These are phyloP conservation scores for Nudaria mundana DNA, from an alignment of 2,888 invertebrate genomes.

Conservation along the genomic window DNA sequence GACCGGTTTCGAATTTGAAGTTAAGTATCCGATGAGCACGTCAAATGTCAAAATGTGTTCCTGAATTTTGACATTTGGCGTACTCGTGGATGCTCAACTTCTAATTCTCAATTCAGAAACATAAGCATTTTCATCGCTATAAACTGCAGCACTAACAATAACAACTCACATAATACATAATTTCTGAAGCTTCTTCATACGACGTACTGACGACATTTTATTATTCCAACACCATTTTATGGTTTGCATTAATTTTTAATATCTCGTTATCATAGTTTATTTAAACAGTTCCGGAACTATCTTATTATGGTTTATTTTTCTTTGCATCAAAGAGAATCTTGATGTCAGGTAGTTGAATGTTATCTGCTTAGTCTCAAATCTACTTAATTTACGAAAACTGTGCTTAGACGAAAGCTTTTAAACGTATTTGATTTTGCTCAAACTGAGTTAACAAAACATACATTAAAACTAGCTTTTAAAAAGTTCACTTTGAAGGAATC, in stretches of 20 bases:
- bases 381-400: constrained; percentile 1
- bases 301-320: constrained; percentile 4
- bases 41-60: no score
- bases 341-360: constrained; percentile 5
- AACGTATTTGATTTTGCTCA: constrained; percentile 5
- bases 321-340: constrained; percentile 8
- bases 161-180: no score
- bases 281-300: constrained; percentile 14
- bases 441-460: no score
- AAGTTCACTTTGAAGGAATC: no score
- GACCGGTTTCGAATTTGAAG: no score
- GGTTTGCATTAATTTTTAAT: constrained; percentile 24
- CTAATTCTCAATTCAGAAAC: constrained; percentile 21
- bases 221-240: constrained; percentile 28
- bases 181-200: constrained; percentile 21
- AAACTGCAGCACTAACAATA: no score
- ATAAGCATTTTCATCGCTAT: constrained; percentile 19
- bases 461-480: no score
- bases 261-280: constrained; percentile 9
- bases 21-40: no score
- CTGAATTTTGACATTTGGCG: no score
- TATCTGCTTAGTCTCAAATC: constrained; percentile 5
- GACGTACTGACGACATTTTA: constrained; percentile 18
- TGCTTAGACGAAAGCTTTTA: background rate
- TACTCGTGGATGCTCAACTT: no score